Base-by-base conservation (phyloP, 2,797 vertebrate genomes). In the Dromococcyx pavoninus region DNA sequence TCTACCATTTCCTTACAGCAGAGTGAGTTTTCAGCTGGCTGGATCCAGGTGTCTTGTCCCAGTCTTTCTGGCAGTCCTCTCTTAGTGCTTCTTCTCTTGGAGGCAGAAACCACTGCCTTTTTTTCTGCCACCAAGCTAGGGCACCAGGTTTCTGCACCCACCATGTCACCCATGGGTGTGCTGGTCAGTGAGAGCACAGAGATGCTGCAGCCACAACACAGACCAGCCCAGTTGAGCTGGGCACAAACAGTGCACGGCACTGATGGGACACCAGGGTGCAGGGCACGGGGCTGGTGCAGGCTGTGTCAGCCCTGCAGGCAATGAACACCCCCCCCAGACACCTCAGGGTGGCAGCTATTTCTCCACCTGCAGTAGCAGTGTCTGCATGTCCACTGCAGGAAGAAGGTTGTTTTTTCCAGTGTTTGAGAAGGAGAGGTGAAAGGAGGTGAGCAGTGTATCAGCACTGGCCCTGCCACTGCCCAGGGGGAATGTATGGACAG, bases 401-500 rank as follows among this genome's bases (percentile, higher is more conserved):
- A 82, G 32, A 7, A 85, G 15, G 30, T 30, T 27, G 6, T 11
- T 79, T 46, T 50, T 71, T 27, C 35, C 21, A 8, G 6, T 56
- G 35, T 57, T 66, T 25, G 78, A 57, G 15, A 58, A 48, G 14
- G 24, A 48, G 21, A 67, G 28, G 71, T 61, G 71, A 48, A 78
- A 61, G 32, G 16, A 41, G 56, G 22, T 44, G 44, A 92, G 62
- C 32, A 56, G 32, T 32, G 77, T 46, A 71, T 33, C n/a, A 11
- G 10, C 24, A 61, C 57, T 77, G 76, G 21, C 48, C 19, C 33
- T 83, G 56, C 35, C 35, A 4, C 56, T 67, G 43, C 17, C 30
- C 0, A 0, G 10, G 16, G 9, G 22, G 4, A 0, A 11, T 35
- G 41, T 9, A 5, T 56, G 44, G 48, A 11, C 37, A 64, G 62